Conservation (phyloP, 1,140 invertebrate species). For the Pantala flavescens region DNA sequence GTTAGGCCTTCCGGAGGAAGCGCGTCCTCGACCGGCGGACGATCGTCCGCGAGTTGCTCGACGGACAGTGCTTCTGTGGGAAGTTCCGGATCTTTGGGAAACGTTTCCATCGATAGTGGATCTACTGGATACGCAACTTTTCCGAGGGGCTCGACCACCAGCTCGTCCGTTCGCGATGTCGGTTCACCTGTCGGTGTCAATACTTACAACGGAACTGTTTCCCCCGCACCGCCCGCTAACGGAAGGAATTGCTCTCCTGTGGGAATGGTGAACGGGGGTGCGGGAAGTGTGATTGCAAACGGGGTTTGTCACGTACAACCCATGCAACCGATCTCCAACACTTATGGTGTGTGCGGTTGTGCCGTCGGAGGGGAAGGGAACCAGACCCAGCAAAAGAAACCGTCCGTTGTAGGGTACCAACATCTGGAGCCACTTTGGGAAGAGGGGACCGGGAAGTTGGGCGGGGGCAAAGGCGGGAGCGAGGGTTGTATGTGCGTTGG, state of each 20-base stretch:
- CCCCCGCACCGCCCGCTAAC: not conserved
- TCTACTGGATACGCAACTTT: not conserved
- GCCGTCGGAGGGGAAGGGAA: not conserved
- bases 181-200: not conserved
- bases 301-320: not conserved
- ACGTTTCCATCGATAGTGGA: not conserved
- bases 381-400: not conserved
- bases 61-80: not conserved
- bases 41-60: not conserved
- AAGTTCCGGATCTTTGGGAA: not conserved
- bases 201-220: not conserved
- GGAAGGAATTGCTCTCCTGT: not conserved
- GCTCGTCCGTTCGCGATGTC: not conserved
- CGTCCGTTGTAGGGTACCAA: not conserved
- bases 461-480: slow-evolving; percentile 30
- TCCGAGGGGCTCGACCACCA: not conserved
- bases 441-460: slow-evolving; percentile 31
- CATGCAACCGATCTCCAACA: not conserved
- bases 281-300: no score
- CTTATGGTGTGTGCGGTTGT: not conserved
- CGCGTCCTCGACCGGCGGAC: not conserved
- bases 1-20: not conserved
- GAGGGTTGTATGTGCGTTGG: not conserved
- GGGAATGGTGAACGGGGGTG: not conserved
- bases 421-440: slow-evolving; percentile 37